A percentile compares a stretch with the other conserved stretches of the same genome.
Conservation (phyloP, 92 coral and sea anemone species). For the Epizoanthus ramosus region DNA sequence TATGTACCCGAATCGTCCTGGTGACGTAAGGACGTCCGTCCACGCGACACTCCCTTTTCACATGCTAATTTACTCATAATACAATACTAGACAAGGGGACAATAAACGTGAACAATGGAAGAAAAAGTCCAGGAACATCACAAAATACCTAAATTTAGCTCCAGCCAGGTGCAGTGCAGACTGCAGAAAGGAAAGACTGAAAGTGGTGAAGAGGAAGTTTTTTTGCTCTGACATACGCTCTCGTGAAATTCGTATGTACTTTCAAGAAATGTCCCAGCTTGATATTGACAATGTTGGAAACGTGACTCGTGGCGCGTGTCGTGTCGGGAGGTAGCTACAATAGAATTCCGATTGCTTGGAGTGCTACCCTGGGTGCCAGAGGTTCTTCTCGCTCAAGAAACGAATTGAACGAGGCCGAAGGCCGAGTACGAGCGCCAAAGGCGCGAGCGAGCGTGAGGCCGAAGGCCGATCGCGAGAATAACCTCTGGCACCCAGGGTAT, state of each 20-base stretch:
- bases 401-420: no score
- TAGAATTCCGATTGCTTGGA: constrained; percentile 30
- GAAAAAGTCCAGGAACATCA: background rate
- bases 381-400: no score
- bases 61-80: constrained; percentile 17
- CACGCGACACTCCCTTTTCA: constrained; percentile 23
- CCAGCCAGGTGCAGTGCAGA: background rate
- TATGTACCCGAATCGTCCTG: constrained; percentile 24
- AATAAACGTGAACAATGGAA: background rate
- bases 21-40: background rate
- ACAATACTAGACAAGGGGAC: background rate
- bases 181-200: background rate
- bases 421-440: no score
- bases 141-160: constrained; percentile 9
- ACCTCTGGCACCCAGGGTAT: no score
- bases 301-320: constrained; percentile 1
- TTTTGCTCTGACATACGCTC: background rate
- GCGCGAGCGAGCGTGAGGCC: no score
- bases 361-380: no score
- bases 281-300: constrained; percentile 7
- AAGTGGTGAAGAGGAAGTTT: no score
- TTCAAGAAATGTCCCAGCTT: background rate
- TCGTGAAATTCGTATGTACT: background rate
- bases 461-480: no score
- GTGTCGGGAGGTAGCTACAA: background rate